phyloP scores from a whole-genome alignment of 2,113 vertebrate species.

The Pungitius pungitius region DNA sequence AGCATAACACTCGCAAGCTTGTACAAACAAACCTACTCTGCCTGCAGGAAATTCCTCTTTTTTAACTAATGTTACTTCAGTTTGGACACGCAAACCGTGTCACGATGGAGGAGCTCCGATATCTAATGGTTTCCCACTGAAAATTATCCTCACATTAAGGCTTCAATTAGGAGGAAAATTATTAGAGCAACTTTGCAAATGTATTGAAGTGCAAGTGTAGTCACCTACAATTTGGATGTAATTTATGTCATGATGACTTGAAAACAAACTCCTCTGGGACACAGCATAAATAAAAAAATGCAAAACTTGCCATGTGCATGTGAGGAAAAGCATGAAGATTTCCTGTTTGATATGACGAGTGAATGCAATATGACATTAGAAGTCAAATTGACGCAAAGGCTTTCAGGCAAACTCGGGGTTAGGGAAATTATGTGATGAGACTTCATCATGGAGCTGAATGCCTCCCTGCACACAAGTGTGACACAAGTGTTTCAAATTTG shows the following conservation, averaged over 20 bases:
- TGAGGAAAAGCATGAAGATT: background rate
- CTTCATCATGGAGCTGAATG: background rate
- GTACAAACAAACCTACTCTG: constrained; percentile 58
- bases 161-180: background rate
- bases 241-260: background rate
- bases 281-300: background rate
- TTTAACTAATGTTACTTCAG: constrained; percentile 7
- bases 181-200: background rate
- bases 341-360: background rate
- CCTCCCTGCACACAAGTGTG: no score
- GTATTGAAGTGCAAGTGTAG: background rate
- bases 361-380: background rate
- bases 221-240: background rate
- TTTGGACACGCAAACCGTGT: background rate
- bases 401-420: background rate
- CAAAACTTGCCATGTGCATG: background rate
- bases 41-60: constrained; percentile 31
- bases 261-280: background rate
- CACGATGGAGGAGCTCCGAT: background rate
- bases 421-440: background rate
- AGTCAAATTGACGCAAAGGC: constrained; percentile 12
- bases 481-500: no score
- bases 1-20: constrained; percentile 51
- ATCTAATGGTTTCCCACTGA: background rate
- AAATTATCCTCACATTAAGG: background rate